A percentile compares a stretch with the other conserved stretches of the same genome.
phyloP scores from a whole-genome alignment of 1,140 invertebrate species.

The Drosophila punjabiensis region DNA sequence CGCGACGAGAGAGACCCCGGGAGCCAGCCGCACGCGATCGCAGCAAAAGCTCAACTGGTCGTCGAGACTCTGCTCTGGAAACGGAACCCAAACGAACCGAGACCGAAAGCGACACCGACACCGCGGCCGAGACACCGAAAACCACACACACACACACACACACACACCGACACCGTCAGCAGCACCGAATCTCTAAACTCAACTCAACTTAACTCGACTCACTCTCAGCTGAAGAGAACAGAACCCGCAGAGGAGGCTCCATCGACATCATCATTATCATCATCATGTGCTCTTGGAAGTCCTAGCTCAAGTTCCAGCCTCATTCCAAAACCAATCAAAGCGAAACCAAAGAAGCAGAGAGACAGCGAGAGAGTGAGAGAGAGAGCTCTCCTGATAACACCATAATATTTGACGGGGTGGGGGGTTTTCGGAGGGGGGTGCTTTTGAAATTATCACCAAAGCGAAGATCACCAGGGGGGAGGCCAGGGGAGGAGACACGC shows the following conservation, averaged over 20 bases:
- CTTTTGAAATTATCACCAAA: conserved; percentile 16
- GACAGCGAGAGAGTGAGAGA: neutral
- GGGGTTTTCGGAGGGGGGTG: neutral
- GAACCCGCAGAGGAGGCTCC: neutral
- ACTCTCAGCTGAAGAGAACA: conserved; percentile 1
- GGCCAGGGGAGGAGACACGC: neutral
- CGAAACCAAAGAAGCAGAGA: neutral
- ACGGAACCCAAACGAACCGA: conserved; percentile 55
- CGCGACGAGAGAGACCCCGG: conserved; percentile 30
- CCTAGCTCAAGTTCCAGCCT: neutral
- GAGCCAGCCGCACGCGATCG: conserved; percentile 81
- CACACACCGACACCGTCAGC: conserved; percentile 1
- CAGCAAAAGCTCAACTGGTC: conserved; percentile 81
- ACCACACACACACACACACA: conserved; percentile 9
- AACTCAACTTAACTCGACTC: conserved; percentile 1
- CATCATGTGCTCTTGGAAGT: neutral
- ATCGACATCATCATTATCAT: conserved; percentile 4
- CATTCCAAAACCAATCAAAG: neutral
- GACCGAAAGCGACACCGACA: conserved; percentile 33
- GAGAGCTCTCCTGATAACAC: conserved; percentile 18
- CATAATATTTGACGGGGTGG: neutral
- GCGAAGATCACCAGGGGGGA: neutral
- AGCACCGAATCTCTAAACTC: conserved; percentile 2
- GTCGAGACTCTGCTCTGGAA: conserved; percentile 53
- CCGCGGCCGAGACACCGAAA: conserved; percentile 39